Conservation (phyloP, 2,113 vertebrate species). For the Hipposideros armiger region DNA sequence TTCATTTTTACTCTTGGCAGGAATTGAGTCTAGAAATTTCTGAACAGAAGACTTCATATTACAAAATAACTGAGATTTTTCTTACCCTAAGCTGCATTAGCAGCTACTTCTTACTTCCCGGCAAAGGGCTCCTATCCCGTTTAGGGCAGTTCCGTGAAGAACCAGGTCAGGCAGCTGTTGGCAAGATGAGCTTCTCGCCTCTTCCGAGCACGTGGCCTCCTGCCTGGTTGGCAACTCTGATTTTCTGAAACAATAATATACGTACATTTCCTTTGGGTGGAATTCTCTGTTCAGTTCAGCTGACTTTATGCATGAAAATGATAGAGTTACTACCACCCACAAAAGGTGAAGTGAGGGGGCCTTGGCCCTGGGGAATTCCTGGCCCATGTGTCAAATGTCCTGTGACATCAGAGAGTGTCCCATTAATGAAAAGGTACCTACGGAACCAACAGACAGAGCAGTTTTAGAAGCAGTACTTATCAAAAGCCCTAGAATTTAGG, state of each 20-base stretch:
- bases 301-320: background rate
- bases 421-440: background rate
- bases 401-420: background rate
- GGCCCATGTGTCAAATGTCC: background rate
- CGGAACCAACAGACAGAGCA: background rate
- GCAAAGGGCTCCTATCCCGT: background rate
- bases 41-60: background rate
- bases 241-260: background rate
- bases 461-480: background rate
- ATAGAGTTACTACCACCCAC: accelerated
- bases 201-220: background rate
- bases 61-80: background rate
- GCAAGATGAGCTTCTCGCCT: background rate
- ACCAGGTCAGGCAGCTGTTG: too few species aligned
- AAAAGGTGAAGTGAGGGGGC: background rate
- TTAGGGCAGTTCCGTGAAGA: too few species aligned
- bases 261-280: background rate
- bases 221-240: background rate
- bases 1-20: slow-evolving; percentile 46
- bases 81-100: background rate
- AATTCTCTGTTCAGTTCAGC: background rate
- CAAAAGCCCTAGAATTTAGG: background rate
- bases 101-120: background rate
- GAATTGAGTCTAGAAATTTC: slow-evolving; percentile 38
- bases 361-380: background rate